Conservation (phyloP, 2,113 vertebrate genomes). For the Odocoileus hemionus region DNA sequence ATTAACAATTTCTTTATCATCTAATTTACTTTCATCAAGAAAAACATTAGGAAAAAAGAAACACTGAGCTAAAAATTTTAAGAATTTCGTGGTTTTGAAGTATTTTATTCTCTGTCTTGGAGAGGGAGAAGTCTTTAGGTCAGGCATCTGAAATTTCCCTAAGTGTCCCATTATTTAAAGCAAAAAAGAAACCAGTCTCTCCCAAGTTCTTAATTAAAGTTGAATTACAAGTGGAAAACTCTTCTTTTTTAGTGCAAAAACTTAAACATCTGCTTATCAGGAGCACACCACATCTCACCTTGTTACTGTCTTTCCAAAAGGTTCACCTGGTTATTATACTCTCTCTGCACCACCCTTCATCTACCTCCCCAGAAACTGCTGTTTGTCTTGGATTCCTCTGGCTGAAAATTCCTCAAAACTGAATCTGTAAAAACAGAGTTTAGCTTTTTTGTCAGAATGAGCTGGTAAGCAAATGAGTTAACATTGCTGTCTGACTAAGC, state of each 20-base stretch:
- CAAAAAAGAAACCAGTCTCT: not conserved
- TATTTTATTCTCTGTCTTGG: conserved; percentile 37
- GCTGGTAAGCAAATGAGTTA: conserved; percentile 1
- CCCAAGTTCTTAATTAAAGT: conserved; percentile 23
- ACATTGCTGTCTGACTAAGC: not conserved
- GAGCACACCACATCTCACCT: not conserved
- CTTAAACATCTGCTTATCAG: not conserved
- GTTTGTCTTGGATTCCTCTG: conserved; percentile 31
- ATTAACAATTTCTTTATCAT: conserved; percentile 4
- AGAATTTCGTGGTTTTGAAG: conserved; percentile 18
- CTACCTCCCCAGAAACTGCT: not conserved
- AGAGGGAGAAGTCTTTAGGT: conserved; percentile 5
- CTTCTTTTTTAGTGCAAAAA: conserved; percentile 6
- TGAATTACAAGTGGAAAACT: conserved; percentile 17
- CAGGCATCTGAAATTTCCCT: conserved; percentile 28
- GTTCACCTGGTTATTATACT: not conserved
- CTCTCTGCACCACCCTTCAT: not conserved
- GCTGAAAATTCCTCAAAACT: conserved; percentile 46
- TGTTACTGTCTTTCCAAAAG: not conserved
- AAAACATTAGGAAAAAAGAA: conserved; percentile 9
- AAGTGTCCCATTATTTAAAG: conserved; percentile 26
- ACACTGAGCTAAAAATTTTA: not conserved
- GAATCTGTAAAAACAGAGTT: conserved; percentile 53
- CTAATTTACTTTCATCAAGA: conserved; percentile 1
- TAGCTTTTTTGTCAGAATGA: conserved; percentile 47